These are phyloP conservation scores for Hipposideros armiger DNA, from an alignment of 2,113 vertebrate species.

Conservation along the genomic window DNA sequence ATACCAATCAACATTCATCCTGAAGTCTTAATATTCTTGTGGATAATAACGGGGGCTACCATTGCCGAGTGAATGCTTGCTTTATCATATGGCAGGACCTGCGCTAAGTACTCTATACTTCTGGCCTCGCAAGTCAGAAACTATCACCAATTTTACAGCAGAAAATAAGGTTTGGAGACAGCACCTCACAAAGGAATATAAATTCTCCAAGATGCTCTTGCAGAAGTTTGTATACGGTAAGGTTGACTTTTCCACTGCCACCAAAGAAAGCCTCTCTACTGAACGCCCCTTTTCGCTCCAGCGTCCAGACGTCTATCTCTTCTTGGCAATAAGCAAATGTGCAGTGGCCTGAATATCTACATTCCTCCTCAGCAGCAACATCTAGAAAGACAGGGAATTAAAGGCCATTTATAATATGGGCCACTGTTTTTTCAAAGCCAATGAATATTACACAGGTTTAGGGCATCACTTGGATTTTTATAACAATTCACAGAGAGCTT, in stretches of 20 bases:
- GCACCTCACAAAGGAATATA: constrained; percentile 98
- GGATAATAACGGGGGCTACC: not conserved
- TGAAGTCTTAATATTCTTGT: not conserved
- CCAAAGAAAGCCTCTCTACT: constrained; percentile 95
- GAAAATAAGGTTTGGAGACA: not conserved
- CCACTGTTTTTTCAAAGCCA: not conserved
- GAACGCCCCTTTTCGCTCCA: constrained; percentile 97
- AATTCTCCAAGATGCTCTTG: constrained; percentile 97
- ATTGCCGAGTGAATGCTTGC: not conserved
- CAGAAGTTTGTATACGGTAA: constrained; percentile 94
- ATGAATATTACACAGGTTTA: not conserved
- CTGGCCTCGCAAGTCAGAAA: not conserved
- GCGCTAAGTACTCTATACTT: not conserved
- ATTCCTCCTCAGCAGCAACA: constrained; percentile 95
- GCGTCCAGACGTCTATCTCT: constrained; percentile 98
- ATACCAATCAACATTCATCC: not conserved
- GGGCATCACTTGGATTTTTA: not conserved
- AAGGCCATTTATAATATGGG: not conserved
- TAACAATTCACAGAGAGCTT: not conserved
- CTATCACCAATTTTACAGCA: not conserved
- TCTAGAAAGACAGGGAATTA: constrained; percentile 84
- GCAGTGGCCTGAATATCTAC: constrained; percentile 96
- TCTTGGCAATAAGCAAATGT: constrained; percentile 99
- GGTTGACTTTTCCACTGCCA: constrained; percentile 89
- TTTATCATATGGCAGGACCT: not conserved